A percentile compares a stretch with the other conserved stretches of the same genome.
Conservation (phyloP, 2,113 vertebrate species). For the Phylloscopus trochilus region DNA sequence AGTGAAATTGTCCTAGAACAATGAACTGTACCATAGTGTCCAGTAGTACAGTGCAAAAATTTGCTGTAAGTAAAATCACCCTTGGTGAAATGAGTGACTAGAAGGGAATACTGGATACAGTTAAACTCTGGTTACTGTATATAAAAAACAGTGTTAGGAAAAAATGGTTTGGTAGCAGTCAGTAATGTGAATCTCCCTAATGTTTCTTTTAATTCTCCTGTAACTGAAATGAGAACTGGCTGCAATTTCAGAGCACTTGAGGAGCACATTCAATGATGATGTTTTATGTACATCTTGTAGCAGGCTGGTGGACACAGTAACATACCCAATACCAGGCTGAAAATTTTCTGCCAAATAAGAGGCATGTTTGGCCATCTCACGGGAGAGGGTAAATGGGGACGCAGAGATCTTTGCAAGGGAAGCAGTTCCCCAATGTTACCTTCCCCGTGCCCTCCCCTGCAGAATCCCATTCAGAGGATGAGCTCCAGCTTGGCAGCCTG, state of each 20-base stretch:
- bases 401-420: neutral
- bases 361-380: neutral
- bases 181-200: neutral
- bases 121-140: neutral
- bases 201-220: neutral
- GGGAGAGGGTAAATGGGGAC: neutral
- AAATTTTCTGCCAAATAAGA: neutral
- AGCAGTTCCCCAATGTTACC: neutral
- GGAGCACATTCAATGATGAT: rapidly evolving
- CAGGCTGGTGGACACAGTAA: neutral
- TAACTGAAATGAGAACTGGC: neutral
- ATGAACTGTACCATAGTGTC: neutral
- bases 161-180: neutral
- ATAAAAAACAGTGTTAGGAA: neutral
- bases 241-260: neutral
- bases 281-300: neutral
- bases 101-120: neutral
- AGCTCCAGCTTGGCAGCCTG: neutral
- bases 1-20: neutral
- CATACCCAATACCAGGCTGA: neutral
- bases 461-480: neutral
- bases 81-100: neutral
- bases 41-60: neutral
- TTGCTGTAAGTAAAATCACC: neutral
- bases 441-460: neutral